Conservation (phyloP, 2,113 vertebrate species). For the Romanogobio albipinnatus region DNA sequence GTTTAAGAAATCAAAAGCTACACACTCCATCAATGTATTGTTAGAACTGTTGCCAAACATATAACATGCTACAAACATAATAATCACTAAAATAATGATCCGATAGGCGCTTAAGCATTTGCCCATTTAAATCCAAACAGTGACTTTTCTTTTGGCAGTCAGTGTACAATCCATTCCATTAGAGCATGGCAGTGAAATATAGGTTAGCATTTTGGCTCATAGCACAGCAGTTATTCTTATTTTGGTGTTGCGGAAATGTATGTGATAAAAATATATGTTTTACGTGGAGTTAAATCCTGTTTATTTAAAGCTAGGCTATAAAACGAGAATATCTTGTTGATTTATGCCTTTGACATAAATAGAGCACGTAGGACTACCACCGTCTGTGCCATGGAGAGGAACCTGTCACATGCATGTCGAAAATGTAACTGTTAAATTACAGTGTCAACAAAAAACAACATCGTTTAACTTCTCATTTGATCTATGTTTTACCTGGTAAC, state of each 20-base stretch:
- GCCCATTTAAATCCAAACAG: too few species aligned
- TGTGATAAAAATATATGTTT: neutral
- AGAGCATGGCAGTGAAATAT: neutral
- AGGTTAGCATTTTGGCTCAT: neutral
- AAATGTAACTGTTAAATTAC: neutral
- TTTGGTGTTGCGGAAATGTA: neutral
- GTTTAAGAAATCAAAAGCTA: too few species aligned
- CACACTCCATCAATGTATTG: too few species aligned
- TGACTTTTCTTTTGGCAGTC: too few species aligned
- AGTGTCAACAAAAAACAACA: neutral
- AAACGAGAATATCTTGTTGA: neutral
- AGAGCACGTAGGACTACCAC: neutral
- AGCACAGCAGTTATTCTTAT: neutral
- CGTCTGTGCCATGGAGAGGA: neutral
- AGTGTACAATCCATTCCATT: neutral
- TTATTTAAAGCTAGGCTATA: neutral
- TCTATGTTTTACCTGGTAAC: neutral
- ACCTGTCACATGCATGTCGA: neutral
- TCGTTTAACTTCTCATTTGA: neutral
- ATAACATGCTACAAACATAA: too few species aligned
- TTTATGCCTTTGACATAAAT: slow-evolving; percentile 1
- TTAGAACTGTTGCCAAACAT: too few species aligned
- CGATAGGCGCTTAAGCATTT: too few species aligned
- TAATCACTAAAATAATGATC: too few species aligned
- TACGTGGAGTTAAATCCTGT: neutral